Base-by-base conservation (phyloP, 2,797 vertebrate species). In the Sarcoramphus papa region DNA sequence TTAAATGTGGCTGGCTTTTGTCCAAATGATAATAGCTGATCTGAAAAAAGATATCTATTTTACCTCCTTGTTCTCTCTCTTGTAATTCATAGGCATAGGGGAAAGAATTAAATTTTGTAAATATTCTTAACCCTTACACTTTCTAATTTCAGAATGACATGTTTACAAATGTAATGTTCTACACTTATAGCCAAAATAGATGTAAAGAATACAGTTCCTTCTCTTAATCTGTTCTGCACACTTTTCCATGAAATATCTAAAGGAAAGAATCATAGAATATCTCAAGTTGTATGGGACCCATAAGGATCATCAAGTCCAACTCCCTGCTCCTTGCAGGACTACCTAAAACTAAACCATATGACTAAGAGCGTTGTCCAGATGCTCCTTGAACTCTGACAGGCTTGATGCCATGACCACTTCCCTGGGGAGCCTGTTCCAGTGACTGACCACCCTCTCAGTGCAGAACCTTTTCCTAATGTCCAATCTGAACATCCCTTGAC, bases 371-470 rank as follows among this genome's bases (percentile, higher is more conserved):
- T 73, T 2, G 3, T 64, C 51, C 53, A 76, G 53, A 16, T 23
- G 13, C 2, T 62, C 16, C 33, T 60, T 67, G 47, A 50, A 18
- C 33, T 40, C 24, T 82, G 28, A 13, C 12, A 50, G 20, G 11
- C 23, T 56, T 54, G 45, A 31, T 63, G 30, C 59, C 5, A 0
- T 62, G 54, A 47, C 11, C 20, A 8, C 3, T 77, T 68, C 25
- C 56, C 6, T 31, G 16, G 28, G n/a, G 33, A 63, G 4, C 14
- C 24, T 57, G 3, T 62, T 68, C 23, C 70, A 57, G 15, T 53
- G 48, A 27, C 30, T 0, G 1, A 27, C 23, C 40, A 54, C 5
- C 7, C 13, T 31, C 14, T 35, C 19, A 21, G 19, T 24, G 50
- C 33, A 54, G 13, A n/a, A 12, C 30, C 12, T 62, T 67, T 21